phyloP scores from a whole-genome alignment of 1,140 invertebrate species.

The Meloidogyne hapla region DNA sequence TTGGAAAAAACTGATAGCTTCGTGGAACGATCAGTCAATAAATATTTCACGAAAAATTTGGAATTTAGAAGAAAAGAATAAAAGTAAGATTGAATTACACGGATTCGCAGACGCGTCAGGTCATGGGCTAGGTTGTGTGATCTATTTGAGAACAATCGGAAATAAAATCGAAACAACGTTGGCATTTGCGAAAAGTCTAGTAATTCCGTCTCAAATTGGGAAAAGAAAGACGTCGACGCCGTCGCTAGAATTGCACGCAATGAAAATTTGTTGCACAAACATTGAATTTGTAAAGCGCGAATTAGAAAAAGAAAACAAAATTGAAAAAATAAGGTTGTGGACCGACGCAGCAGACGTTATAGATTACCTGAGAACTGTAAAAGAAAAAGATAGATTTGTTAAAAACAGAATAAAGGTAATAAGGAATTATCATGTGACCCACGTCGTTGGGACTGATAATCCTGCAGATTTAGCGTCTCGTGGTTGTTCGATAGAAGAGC shows the following conservation, averaged over 20 bases:
- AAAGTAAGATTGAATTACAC: background rate
- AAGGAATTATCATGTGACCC: no score
- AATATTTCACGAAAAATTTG: background rate
- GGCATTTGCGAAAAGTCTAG: constrained; percentile 3
- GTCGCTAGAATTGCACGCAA: constrained; percentile 81
- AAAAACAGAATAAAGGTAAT: no score
- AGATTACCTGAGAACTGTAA: constrained; percentile 78
- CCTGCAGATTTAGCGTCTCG: background rate
- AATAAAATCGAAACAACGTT: background rate
- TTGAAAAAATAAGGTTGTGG: no score
- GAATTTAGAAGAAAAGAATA: no score
- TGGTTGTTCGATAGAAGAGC: background rate
- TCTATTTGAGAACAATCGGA: background rate
- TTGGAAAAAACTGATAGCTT: background rate
- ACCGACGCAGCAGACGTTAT: constrained; percentile 77
- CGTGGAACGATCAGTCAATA: background rate
- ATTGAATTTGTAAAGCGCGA: constrained; percentile 67
- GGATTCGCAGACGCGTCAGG: background rate
- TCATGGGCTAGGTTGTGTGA: background rate
- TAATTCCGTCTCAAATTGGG: background rate
- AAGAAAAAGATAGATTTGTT: background rate
- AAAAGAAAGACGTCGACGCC: constrained; percentile 78
- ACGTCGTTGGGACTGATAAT: no score
- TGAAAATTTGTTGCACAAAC: constrained; percentile 76
- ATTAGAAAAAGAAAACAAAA: no score